Evolutionary conservation across 2,113 vertebrate genomes (phyloP).

Genomic region (Ceyx cyanopectus): DNA sequence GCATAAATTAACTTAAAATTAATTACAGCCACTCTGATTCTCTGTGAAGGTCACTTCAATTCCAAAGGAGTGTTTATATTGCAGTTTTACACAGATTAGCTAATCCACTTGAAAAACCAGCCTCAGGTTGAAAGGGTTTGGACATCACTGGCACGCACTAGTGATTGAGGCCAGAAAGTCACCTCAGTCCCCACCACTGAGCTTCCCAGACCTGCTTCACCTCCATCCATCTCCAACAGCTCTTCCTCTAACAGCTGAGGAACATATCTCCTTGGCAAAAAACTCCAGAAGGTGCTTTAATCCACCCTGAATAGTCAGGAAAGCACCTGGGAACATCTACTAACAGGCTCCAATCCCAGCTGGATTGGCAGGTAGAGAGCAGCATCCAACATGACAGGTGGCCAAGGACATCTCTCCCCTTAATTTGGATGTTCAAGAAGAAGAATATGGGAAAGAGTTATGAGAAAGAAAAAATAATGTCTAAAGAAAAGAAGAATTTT

Average conservation of each 20-base stretch:
- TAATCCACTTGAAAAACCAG: constrained; percentile 24
- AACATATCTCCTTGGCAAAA: neutral
- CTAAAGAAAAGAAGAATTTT: neutral
- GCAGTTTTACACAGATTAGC: constrained; percentile 50
- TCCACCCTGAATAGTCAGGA: neutral
- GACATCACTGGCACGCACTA: neutral
- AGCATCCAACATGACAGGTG: neutral
- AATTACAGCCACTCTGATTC: neutral
- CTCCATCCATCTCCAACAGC: neutral
- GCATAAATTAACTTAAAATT: constrained; percentile 11
- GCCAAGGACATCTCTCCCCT: neutral
- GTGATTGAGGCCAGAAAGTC: constrained; percentile 8
- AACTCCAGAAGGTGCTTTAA: neutral
- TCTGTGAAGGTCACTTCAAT: constrained; percentile 42
- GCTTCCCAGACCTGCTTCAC: neutral
- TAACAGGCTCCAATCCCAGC: neutral
- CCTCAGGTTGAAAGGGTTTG: neutral
- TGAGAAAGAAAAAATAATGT: neutral
- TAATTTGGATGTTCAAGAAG: neutral
- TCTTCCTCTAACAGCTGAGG: neutral
- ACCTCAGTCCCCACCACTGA: neutral
- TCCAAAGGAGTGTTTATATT: constrained; percentile 48
- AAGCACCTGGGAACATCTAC: neutral
- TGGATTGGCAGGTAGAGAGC: neutral
- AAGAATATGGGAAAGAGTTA: neutral